Conservation (phyloP, 2,113 vertebrate species). For the Patagioenas fasciata region DNA sequence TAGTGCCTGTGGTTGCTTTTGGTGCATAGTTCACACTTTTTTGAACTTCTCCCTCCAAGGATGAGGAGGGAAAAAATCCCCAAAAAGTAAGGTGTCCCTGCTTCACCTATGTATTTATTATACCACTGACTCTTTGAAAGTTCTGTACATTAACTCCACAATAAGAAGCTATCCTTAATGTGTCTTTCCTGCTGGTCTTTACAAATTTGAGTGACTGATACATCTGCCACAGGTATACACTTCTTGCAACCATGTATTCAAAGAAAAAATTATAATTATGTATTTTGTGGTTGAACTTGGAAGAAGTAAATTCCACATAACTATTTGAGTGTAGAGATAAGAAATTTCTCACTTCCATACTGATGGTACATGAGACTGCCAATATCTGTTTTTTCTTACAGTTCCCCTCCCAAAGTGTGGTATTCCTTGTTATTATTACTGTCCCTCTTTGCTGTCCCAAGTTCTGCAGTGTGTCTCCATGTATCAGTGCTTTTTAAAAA, state of each 20-base stretch:
- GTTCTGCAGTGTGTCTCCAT: neutral
- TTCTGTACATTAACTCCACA: neutral
- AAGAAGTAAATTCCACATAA: neutral
- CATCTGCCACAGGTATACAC: neutral
- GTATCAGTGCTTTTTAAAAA: neutral
- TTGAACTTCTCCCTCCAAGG: neutral
- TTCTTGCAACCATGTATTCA: neutral
- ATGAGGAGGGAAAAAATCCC: neutral
- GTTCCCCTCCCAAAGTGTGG: neutral
- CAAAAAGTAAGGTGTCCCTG: neutral
- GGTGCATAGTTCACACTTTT: neutral
- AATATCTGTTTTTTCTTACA: neutral
- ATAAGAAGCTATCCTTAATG: neutral
- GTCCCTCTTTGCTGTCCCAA: neutral
- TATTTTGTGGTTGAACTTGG: neutral
- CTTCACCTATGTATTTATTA: neutral
- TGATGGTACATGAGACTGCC: neutral
- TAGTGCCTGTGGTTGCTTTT: neutral
- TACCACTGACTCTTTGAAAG: neutral
- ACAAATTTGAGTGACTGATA: neutral
- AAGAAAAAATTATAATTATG: neutral
- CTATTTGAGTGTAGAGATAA: neutral
- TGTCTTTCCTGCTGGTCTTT: neutral
- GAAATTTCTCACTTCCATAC: neutral
- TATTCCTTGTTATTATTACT: neutral